A percentile compares a stretch with the other conserved stretches of the same genome.
phyloP scores from a whole-genome alignment of 2,888 invertebrate species.

The Podotricha telesiphe region DNA sequence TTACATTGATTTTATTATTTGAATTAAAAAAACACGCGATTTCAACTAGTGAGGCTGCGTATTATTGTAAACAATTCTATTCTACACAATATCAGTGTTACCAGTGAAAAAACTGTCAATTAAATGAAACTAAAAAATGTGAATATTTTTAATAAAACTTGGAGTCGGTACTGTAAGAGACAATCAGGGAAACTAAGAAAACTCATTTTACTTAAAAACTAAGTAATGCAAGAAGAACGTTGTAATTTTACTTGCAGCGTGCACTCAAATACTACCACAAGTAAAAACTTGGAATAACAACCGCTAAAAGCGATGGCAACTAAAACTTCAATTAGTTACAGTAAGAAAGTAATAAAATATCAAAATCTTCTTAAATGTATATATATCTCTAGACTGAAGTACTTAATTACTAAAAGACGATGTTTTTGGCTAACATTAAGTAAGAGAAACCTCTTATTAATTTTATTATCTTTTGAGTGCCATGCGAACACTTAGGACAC shows the following conservation, averaged over 20 bases:
- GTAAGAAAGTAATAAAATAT: conserved; percentile 33
- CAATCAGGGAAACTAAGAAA: conserved; percentile 26
- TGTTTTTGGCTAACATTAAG: not conserved
- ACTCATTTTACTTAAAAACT: conserved; percentile 28
- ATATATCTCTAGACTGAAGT: conserved; percentile 31
- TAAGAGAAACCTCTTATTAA: no score
- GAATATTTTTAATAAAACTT: conserved; percentile 7
- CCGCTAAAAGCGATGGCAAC: conserved; percentile 22
- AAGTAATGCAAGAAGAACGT: conserved; percentile 11
- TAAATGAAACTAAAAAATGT: not conserved
- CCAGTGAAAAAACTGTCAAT: not conserved
- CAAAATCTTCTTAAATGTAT: conserved; percentile 35
- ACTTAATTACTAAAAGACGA: conserved; percentile 19
- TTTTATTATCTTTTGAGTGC: no score
- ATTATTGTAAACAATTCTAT: no score
- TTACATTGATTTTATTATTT: no score
- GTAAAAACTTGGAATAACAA: conserved; percentile 25
- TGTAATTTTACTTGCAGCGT: conserved; percentile 14
- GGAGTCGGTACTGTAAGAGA: conserved; percentile 8
- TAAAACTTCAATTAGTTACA: conserved; percentile 32
- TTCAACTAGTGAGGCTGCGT: no score
- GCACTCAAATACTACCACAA: conserved; percentile 19
- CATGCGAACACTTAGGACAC: no score
- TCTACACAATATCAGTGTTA: no score
- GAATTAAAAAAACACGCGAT: no score